Conservation (phyloP, 2,888 invertebrate genomes). For the Agonum fuliginosum region DNA sequence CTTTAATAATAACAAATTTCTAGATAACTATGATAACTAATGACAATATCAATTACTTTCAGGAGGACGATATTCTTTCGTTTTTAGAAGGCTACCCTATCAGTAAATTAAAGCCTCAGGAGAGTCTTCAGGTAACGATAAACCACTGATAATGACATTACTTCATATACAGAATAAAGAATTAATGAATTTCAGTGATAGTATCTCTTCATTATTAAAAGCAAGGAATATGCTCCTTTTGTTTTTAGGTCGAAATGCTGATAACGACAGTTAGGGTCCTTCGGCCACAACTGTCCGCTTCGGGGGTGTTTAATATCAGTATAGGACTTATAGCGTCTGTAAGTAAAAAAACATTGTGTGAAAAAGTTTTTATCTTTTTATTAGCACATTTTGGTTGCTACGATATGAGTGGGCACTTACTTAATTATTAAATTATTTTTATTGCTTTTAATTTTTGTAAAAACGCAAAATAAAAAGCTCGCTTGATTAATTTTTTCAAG, state of each 20-base stretch:
- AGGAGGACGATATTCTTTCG: conserved; percentile 66
- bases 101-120: conserved; percentile 65
- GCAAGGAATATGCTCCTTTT: not conserved
- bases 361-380: too few species aligned
- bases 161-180: too few species aligned
- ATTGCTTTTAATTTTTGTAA: too few species aligned
- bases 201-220: conserved; percentile 11
- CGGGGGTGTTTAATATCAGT: conserved; percentile 67
- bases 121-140: conserved; percentile 65
- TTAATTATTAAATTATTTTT: too few species aligned
- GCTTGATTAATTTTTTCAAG: too few species aligned
- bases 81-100: conserved; percentile 67
- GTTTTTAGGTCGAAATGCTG: conserved; percentile 66
- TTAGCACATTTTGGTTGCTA: too few species aligned
- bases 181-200: not conserved
- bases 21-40: not conserved
- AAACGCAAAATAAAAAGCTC: too few species aligned
- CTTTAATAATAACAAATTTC: not conserved
- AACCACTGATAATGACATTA: not conserved
- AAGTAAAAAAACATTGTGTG: too few species aligned
- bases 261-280: conserved; percentile 66
- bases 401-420: too few species aligned
- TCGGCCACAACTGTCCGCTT: conserved; percentile 67
- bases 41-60: conserved; percentile 24
- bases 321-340: conserved; percentile 67